These are phyloP conservation scores for Melanotaenia duboulayi DNA, from an alignment of 2,113 vertebrate genomes.

Conservation along the genomic window DNA sequence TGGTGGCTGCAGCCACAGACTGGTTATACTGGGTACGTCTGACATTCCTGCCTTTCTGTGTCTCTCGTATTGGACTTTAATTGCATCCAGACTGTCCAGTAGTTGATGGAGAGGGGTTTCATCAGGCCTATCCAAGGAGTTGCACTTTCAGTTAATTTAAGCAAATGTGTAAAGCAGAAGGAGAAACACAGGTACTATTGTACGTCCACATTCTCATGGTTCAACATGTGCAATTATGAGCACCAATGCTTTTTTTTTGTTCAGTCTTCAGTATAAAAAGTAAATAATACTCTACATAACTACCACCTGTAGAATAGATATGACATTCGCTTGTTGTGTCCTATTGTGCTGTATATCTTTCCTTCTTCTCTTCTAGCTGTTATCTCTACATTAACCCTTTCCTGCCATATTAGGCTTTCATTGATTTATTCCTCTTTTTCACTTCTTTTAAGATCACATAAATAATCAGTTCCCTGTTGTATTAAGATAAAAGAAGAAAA, in stretches of 20 bases:
- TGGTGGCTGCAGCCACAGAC: slow-evolving; percentile 57
- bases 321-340: too few species aligned
- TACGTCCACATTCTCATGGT: slow-evolving; percentile 37
- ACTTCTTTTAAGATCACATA: too few species aligned
- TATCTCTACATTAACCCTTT: too few species aligned
- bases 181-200: slow-evolving; percentile 57
- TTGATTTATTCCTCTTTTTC: too few species aligned
- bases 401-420: too few species aligned
- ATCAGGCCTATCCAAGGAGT: slow-evolving; percentile 75
- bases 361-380: too few species aligned
- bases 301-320: too few species aligned
- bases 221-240: slow-evolving; percentile 3
- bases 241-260: neutral
- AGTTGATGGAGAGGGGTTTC: slow-evolving; percentile 77
- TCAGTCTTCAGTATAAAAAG: slow-evolving; percentile 28
- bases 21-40: slow-evolving; percentile 47
- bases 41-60: slow-evolving; percentile 21
- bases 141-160: slow-evolving; percentile 76
- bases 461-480: neutral
- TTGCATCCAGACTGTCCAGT: slow-evolving; percentile 65
- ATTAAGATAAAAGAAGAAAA: slow-evolving; percentile 6
- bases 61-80: slow-evolving; percentile 65
- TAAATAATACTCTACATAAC: slow-evolving; percentile 14
- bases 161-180: slow-evolving; percentile 74
- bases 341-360: too few species aligned